Evolutionary conservation across 2,797 vertebrate genomes (phyloP), one percentile per base, ranked within the genome.

Genomic region (Poeciliopsis paucimaculata): DNA sequence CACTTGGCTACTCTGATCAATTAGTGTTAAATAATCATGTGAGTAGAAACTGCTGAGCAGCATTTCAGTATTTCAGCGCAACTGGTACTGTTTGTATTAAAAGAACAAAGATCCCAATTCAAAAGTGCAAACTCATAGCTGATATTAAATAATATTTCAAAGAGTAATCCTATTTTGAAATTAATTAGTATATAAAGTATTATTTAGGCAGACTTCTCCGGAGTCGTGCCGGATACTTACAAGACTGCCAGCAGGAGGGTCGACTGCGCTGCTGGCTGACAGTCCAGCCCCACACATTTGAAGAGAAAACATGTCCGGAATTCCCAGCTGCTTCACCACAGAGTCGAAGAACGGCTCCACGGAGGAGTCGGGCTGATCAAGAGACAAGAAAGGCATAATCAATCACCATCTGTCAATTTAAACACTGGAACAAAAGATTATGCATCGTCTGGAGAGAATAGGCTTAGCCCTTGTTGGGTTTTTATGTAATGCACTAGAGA

Each of bases 281-380:
- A 97, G 80, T 78, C 97, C 97, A 34, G 96, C 96, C 1, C 98
- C 98, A 4, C 98, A 99, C 98, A 99, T 99, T 95, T 99, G 98
- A 90, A 99, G 96, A 89, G 98, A 99, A 91, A 99, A 99, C 46
- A 98, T 72, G 81, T 99, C 90, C 10, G 98, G 96, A 75, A 99
- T 98, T 72, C 94, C 93, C 7, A 96, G 95, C 91, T 98, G 97
- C 5, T 84, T 90, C 91, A 99, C 97, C 45, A 98, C 81, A 2
- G 98, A 98, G 87, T 98, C 96, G 81, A 99, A 99, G 94, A 99
- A 99, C 0, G 98, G 97, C 92, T 97, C 97, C 93, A 99, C 96
- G 0, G 97, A 96, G 26, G 97, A 95, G 72, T 98, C 97, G 0
- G 98, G 98, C 98, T 99, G 86, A 71, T 71, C 0, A 34, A 41